Conservation (phyloP, 2,888 invertebrate genomes). For the Drosophila flavopinicola region DNA sequence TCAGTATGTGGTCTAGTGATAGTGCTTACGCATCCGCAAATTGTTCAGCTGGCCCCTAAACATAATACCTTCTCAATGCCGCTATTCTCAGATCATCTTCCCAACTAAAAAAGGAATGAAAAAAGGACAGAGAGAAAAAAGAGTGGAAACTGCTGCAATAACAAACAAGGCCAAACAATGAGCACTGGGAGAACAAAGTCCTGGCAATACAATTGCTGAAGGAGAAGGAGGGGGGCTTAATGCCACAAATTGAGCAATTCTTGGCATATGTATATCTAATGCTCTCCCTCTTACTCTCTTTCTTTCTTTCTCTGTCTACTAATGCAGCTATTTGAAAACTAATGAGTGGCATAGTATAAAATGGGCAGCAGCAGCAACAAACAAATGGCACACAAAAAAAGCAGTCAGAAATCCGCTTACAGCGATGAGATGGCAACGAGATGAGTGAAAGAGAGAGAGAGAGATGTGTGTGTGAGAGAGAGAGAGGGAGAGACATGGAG, state of each 20-base stretch:
- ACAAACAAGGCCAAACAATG: constrained; percentile 64
- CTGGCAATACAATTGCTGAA: constrained; percentile 26
- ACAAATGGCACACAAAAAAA: constrained; percentile 52
- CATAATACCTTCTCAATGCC: constrained; percentile 15
- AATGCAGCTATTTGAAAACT: constrained; percentile 79
- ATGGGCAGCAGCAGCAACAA: constrained; percentile 41
- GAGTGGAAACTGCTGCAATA: constrained; percentile 66
- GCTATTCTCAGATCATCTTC: constrained; percentile 18
- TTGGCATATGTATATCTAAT: constrained; percentile 39
- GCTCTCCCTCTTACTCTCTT: constrained; percentile 2
- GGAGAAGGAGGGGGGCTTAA: constrained; percentile 71
- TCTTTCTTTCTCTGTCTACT: constrained; percentile 44
- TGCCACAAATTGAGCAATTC: constrained; percentile 78
- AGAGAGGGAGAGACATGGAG: constrained; percentile 7
- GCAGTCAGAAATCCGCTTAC: constrained; percentile 74
- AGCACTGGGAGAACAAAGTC: constrained; percentile 25
- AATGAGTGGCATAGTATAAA: constrained; percentile 65
- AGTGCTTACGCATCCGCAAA: neutral
- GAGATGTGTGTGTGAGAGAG: neutral
- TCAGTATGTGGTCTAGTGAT: constrained; percentile 29
- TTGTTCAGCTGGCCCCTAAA: constrained; percentile 10
- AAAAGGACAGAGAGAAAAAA: constrained; percentile 6
- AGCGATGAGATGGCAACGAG: constrained; percentile 42
- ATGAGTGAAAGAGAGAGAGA: constrained; percentile 4
- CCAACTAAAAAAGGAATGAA: constrained; percentile 14